Evolutionary conservation across 2,888 invertebrate genomes (phyloP).

Genomic region (Conops quadrifasciatus): DNA sequence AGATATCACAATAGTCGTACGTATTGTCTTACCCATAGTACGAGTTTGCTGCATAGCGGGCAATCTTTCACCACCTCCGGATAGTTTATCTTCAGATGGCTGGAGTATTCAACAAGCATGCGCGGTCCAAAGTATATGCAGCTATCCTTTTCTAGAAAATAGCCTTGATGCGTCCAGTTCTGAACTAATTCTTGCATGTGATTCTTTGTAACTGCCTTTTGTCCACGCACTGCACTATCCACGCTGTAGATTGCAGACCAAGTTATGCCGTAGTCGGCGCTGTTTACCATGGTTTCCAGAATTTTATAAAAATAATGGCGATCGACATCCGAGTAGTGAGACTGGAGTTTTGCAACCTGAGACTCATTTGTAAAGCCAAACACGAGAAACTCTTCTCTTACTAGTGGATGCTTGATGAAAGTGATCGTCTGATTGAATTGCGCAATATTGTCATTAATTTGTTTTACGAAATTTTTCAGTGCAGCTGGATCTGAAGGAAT

Average conservation of each 20-base stretch:
- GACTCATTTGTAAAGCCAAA: conserved; percentile 47
- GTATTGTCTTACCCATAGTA: conserved; percentile 54
- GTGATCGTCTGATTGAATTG: conserved; percentile 50
- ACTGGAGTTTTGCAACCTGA: conserved; percentile 46
- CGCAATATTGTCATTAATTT: conserved; percentile 46
- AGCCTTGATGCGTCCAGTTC: conserved; percentile 50
- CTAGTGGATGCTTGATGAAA: conserved; percentile 49
- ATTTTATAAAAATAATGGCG: conserved; percentile 50
- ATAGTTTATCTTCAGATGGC: conserved; percentile 48
- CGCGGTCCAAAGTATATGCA: conserved; percentile 52
- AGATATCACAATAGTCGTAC: too few relatives aligned
- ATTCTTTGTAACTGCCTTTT: conserved; percentile 48
- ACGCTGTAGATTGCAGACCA: conserved; percentile 48
- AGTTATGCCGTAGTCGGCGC: conserved; percentile 48
- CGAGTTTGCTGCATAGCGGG: conserved; percentile 48
- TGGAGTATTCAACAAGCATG: conserved; percentile 50
- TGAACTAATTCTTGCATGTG: conserved; percentile 49
- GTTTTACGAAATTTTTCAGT: conserved; percentile 44
- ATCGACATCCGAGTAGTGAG: conserved; percentile 48
- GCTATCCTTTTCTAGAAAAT: conserved; percentile 48
- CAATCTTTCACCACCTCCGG: conserved; percentile 50
- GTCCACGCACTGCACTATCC: conserved; percentile 40
- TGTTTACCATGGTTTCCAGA: conserved; percentile 44
- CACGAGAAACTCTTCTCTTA: conserved; percentile 49
- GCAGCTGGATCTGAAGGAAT: conserved; percentile 33